Evolutionary conservation across 2,113 vertebrate species (phyloP).

Genomic region (Lipotes vexillifer): DNA sequence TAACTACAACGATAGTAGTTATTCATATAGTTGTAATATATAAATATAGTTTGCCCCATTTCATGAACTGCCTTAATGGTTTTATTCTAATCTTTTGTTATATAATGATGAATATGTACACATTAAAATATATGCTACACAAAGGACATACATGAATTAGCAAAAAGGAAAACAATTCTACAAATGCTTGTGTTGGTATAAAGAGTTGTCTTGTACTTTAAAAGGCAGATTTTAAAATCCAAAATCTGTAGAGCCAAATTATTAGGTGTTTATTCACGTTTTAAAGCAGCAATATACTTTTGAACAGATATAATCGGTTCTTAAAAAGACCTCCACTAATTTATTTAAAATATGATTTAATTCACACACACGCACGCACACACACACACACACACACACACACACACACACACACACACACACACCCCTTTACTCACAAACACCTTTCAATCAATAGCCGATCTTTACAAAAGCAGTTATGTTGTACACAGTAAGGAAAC

Average conservation of each 20-base stretch:
- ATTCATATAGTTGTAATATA: background rate
- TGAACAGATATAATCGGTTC: background rate
- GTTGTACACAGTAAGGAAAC: background rate
- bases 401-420: background rate
- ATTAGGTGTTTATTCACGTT: background rate
- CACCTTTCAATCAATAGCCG: background rate
- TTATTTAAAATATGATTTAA: constrained; percentile 25
- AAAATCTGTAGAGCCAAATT: background rate
- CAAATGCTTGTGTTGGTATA: background rate
- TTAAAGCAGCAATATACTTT: background rate
- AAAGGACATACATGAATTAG: background rate
- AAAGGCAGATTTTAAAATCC: background rate
- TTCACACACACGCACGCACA: background rate
- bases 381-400: background rate
- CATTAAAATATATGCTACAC: background rate
- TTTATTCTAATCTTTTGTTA: constrained; percentile 6
- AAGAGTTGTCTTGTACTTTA: background rate
- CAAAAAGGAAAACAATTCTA: background rate
- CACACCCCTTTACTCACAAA: background rate
- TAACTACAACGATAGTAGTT: background rate
- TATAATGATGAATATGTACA: background rate
- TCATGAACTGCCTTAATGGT: background rate
- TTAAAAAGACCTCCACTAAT: background rate
- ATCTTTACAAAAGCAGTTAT: background rate
- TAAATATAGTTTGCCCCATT: background rate